Evolutionary conservation across 2,113 vertebrate genomes (phyloP).

Genomic region (Prolemur simus): DNA sequence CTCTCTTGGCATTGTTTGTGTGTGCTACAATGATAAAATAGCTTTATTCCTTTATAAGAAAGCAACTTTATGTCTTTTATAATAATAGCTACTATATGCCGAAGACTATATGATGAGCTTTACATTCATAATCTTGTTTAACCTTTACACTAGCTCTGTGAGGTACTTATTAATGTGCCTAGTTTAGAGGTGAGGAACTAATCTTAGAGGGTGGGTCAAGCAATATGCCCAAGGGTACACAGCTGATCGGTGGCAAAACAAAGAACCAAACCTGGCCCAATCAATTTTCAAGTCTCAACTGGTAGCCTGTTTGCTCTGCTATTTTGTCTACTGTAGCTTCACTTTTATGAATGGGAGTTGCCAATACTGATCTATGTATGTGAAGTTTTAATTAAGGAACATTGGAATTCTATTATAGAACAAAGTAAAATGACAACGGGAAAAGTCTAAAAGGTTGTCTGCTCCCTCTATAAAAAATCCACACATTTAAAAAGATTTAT

Average conservation of each 20-base stretch:
- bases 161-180: neutral
- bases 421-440: neutral
- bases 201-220: neutral
- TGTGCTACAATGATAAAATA: neutral
- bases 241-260: neutral
- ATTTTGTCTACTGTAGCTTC: neutral
- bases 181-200: neutral
- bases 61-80: neutral
- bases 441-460: slow-evolving; percentile 26
- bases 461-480: neutral
- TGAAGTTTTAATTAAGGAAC: slow-evolving; percentile 19
- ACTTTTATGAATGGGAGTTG: neutral
- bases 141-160: neutral
- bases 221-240: neutral
- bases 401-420: slow-evolving; percentile 11
- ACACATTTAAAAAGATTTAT: slow-evolving; percentile 39
- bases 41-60: neutral
- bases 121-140: neutral
- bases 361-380: neutral
- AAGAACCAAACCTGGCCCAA: neutral
- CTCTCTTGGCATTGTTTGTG: neutral
- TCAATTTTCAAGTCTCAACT: neutral
- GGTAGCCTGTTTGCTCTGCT: neutral
- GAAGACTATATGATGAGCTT: neutral
- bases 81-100: neutral